These are phyloP conservation scores for Chaetodon trifasciatus DNA, from an alignment of 2,797 vertebrate genomes.

Conservation along the genomic window DNA sequence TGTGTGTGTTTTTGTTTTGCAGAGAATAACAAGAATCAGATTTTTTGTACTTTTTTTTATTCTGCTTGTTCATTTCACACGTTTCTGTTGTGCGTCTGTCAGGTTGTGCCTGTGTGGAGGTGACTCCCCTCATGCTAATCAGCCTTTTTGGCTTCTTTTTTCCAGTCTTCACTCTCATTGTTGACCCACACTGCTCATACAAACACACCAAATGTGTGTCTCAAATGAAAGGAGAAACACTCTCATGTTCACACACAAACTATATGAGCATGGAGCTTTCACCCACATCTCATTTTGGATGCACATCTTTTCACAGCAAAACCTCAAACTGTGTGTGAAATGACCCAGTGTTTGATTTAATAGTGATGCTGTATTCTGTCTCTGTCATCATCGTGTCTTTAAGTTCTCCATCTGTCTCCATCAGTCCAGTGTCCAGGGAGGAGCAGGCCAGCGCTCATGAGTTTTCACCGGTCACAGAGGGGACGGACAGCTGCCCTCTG, in stretches of 20 bases:
- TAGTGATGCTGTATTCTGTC: slow-evolving; percentile 40
- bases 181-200: not conserved
- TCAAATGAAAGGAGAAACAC: not conserved
- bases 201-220: not conserved
- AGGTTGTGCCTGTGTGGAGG: not conserved
- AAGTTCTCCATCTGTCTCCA: slow-evolving; percentile 71
- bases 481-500: slow-evolving; percentile 89
- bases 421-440: slow-evolving; percentile 96
- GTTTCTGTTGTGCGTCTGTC: not conserved
- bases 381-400: slow-evolving; percentile 63
- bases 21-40: not conserved
- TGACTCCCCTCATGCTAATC: not conserved
- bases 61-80: not conserved
- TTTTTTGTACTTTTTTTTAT: not conserved
- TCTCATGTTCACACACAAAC: not conserved
- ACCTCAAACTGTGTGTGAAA: not conserved
- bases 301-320: not conserved
- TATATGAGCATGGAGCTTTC: not conserved
- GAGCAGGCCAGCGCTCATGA: slow-evolving; percentile 94
- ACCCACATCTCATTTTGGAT: not conserved
- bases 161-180: not conserved
- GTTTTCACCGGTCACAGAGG: slow-evolving; percentile 94
- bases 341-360: not conserved
- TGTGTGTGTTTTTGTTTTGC: not conserved
- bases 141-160: not conserved